Conservation (phyloP, 2,888 invertebrate genomes). For the Dermolepida albohirtum region DNA sequence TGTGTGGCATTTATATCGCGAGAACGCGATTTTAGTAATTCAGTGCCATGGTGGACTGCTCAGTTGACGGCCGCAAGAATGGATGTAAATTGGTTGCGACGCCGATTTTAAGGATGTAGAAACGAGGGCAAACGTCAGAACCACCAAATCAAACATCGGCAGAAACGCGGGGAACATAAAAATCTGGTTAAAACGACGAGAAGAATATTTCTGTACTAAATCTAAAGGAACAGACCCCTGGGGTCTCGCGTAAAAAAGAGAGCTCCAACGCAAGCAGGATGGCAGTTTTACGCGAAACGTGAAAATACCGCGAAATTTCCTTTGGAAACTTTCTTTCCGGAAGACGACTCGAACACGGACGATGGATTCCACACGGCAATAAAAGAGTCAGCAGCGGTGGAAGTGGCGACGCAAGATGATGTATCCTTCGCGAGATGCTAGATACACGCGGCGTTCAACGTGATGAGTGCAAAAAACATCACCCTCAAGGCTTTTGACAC, state of each 20-base stretch:
- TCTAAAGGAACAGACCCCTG: constrained; percentile 40
- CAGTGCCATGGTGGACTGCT: constrained; percentile 45
- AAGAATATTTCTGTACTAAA: constrained; percentile 29
- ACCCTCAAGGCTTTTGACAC: too few species aligned
- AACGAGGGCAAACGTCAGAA: constrained; percentile 7
- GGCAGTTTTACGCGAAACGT: not conserved
- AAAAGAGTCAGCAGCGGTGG: not conserved
- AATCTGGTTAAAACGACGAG: constrained; percentile 1
- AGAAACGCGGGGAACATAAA: constrained; percentile 19
- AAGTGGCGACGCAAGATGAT: not conserved
- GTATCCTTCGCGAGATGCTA: not conserved
- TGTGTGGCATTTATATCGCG: constrained; percentile 37
- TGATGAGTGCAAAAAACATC: too few species aligned
- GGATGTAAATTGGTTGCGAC: constrained; percentile 11
- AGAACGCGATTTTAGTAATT: constrained; percentile 13
- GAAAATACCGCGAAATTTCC: constrained; percentile 10
- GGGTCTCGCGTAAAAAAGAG: constrained; percentile 36
- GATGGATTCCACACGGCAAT: not conserved
- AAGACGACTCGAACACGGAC: constrained; percentile 16
- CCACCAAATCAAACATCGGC: not conserved
- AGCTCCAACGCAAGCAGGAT: not conserved
- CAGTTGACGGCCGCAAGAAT: constrained; percentile 26
- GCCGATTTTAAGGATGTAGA: not conserved
- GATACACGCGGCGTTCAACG: constrained; percentile 14
- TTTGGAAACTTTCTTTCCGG: constrained; percentile 33